phyloP scores from a whole-genome alignment of 2,113 vertebrate genomes.

The human (Homo sapiens) region DNA sequence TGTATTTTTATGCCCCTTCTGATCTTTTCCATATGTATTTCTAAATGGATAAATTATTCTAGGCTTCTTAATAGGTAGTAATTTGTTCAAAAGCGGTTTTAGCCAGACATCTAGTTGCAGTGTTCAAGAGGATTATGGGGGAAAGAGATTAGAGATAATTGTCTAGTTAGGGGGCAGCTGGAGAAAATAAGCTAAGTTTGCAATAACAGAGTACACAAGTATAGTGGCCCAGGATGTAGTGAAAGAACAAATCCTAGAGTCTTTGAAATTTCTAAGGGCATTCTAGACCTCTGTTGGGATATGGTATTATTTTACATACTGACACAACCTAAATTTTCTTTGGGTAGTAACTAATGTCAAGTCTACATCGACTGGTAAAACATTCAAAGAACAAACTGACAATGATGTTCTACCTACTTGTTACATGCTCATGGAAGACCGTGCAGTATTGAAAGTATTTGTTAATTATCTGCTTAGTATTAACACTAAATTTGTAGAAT shows the following conservation, averaged over 20 bases:
- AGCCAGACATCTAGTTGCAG: conserved; percentile 35
- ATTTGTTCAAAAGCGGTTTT: conserved; percentile 47
- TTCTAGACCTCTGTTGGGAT: conserved; percentile 1
- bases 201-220: background rate
- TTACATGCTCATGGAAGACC: conserved; percentile 5
- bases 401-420: background rate
- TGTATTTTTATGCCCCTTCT: conserved; percentile 16
- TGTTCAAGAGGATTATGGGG: background rate
- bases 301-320: conserved; percentile 29
- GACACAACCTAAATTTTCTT: conserved; percentile 36
- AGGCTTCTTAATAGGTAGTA: conserved; percentile 34
- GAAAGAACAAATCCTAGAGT: background rate
- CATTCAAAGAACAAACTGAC: conserved; percentile 5
- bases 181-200: conserved; percentile 29
- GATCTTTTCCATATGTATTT: conserved; percentile 29
- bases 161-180: background rate
- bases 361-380: background rate
- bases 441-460: conserved; percentile 17
- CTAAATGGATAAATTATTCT: conserved; percentile 31
- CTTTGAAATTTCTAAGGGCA: background rate
- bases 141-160: conserved; percentile 29
- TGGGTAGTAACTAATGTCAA: background rate
- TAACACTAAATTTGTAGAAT: conserved; percentile 28
- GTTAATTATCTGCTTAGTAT: conserved; percentile 37
- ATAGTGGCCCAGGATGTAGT: background rate